phyloP scores from a whole-genome alignment of 2,797 vertebrate genomes.

The Acipenser transmontanus region DNA sequence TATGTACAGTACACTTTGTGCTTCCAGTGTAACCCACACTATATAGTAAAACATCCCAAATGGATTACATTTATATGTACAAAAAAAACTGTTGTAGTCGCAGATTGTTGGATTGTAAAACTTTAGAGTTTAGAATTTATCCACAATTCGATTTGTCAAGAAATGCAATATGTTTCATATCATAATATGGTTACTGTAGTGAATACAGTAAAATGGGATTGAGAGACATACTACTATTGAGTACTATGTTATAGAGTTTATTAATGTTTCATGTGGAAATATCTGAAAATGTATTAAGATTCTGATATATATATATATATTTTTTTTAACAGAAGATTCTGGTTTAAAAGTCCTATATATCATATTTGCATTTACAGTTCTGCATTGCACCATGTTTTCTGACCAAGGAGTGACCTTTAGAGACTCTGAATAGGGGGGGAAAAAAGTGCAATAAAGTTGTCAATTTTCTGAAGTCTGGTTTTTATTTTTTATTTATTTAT shows the following conservation, averaged over 20 bases:
- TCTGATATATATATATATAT: too few relatives aligned
- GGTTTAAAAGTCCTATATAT: constrained; percentile 27
- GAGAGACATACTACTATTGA: constrained; percentile 8
- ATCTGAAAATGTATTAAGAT: too few relatives aligned
- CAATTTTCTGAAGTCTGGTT: constrained; percentile 51
- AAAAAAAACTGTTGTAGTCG: constrained; percentile 33
- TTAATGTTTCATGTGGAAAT: constrained; percentile 37
- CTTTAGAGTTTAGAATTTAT: constrained; percentile 37
- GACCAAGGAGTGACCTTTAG: constrained; percentile 53
- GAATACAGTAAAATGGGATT: constrained; percentile 37
- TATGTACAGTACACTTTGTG: constrained; percentile 63
- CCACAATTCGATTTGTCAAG: constrained; percentile 43
- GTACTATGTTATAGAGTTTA: constrained; percentile 30
- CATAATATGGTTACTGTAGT: constrained; percentile 33
- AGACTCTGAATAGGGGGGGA: constrained; percentile 35
- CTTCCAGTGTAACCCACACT: constrained; percentile 35
- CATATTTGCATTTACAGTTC: constrained; percentile 51
- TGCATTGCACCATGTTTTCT: constrained; percentile 55
- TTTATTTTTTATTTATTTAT: neutral
- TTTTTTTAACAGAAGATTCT: constrained; percentile 9
- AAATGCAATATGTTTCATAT: constrained; percentile 16
- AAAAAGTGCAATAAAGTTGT: constrained; percentile 71
- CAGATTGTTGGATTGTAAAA: constrained; percentile 27
- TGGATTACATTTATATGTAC: constrained; percentile 26
- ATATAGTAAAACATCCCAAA: too few relatives aligned